Evolutionary conservation across 2,113 vertebrate genomes (phyloP), one percentile per base, ranked within the genome.

Genomic region (Delphinus delphis): DNA sequence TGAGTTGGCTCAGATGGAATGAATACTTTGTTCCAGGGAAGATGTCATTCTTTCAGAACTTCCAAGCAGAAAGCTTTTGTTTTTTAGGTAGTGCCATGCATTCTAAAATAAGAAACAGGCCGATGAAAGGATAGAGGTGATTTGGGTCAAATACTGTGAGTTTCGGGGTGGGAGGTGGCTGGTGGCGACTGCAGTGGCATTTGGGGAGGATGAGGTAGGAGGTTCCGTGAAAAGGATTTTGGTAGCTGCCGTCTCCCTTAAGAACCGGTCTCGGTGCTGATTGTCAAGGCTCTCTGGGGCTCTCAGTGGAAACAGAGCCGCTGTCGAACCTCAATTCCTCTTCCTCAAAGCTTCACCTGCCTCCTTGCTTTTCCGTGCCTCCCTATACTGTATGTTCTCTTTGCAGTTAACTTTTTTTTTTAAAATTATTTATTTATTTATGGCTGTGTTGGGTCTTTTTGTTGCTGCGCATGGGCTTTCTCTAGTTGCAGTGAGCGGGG

Each of bases 151-250:
- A 10, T 58, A 8, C 79, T 31, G 36, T 67, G 93, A 63, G 13
- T 68, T 65, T 68, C 0, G 0, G 1, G 10, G 50, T 4, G n/a
- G 1, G 18, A 25, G 53, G 63, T 17, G 38, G 36, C 3, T 13
- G 10, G 28, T 31, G 77, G 18, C 0, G 33, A 15, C 10, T 41
- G 33, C 2, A 1, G 15, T 28, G 2, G 44, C 10, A 28, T 60
- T 1, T 31, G 62, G 55, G 68, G 84, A 73, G 47, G 31, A 20
- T 1, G 2, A 33, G 20, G 23, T 6, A 1, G 65, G 81, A 71
- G 21, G 76, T 23, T 38, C 87, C 44, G 25, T 11, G 25, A 6
- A n/a, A 73, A 36, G 3, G 65, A 17, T 47, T 50, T 81, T 60
- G 4, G 33, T 33, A 1, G 47, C 65, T 50, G 7, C 11, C 28